Evolutionary conservation across 2,888 invertebrate genomes (phyloP).

Genomic region (Drosophila greeni): DNA sequence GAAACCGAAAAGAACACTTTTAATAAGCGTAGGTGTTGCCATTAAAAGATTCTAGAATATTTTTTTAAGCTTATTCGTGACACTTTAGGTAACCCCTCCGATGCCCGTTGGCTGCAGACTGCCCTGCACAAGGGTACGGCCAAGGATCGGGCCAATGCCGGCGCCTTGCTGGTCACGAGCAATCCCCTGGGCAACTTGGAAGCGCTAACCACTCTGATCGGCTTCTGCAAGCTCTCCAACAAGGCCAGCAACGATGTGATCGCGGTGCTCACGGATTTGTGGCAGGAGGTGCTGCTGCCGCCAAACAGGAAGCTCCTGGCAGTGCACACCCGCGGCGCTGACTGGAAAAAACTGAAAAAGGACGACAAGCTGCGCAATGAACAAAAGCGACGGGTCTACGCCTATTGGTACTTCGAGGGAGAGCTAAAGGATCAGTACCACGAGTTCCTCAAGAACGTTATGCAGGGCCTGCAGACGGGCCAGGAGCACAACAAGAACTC

Average conservation of each 20-base stretch:
- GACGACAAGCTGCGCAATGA: slow-evolving; percentile 80
- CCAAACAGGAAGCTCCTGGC: slow-evolving; percentile 76
- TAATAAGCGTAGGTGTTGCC: slow-evolving; percentile 67
- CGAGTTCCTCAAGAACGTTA: slow-evolving; percentile 77
- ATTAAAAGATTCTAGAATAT: background rate
- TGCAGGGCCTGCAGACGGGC: slow-evolving; percentile 76
- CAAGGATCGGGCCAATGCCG: slow-evolving; percentile 79
- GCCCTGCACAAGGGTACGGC: slow-evolving; percentile 79
- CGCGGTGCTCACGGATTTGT: slow-evolving; percentile 74
- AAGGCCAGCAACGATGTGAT: slow-evolving; percentile 77
- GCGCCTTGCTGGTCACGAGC: slow-evolving; percentile 77
- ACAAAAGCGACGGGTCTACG: slow-evolving; percentile 83
- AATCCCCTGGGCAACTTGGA: slow-evolving; percentile 78
- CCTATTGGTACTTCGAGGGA: slow-evolving; percentile 93
- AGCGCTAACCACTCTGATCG: slow-evolving; percentile 75
- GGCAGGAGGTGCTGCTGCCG: slow-evolving; percentile 77
- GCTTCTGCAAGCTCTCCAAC: slow-evolving; percentile 77
- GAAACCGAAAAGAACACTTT: slow-evolving; percentile 70
- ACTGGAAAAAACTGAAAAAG: slow-evolving; percentile 77
- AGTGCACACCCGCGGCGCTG: slow-evolving; percentile 75
- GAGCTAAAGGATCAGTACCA: slow-evolving; percentile 88
- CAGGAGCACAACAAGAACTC: slow-evolving; percentile 77
- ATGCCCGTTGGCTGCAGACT: slow-evolving; percentile 78
- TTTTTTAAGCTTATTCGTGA: too few species aligned
- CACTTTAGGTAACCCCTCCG: slow-evolving; percentile 75